phyloP scores from a whole-genome alignment of 1,140 invertebrate genomes.

The Melanaphis sacchari region DNA sequence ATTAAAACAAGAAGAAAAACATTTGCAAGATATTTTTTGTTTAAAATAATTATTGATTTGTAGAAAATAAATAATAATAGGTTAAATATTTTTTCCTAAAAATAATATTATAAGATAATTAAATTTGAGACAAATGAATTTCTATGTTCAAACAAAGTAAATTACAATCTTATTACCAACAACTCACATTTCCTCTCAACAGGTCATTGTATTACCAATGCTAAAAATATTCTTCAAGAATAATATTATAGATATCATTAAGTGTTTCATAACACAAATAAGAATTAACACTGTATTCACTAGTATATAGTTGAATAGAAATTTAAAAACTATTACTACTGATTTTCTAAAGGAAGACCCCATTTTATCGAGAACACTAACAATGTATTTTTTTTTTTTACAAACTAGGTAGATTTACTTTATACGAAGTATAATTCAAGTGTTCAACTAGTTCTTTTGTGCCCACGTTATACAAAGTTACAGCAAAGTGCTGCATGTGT shows the following conservation, averaged over 20 bases:
- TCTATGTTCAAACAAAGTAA: neutral
- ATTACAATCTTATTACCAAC: neutral
- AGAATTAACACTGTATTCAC: too few relatives aligned
- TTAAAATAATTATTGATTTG: too few relatives aligned
- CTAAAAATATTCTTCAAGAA: neutral
- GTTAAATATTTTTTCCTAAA: too few relatives aligned
- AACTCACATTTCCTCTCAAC: neutral
- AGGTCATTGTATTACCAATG: neutral
- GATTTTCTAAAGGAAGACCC: neutral
- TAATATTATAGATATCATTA: neutral
- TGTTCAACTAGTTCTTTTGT: neutral
- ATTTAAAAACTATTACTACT: neutral
- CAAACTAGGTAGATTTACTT: neutral
- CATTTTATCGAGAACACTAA: neutral
- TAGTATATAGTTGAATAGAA: neutral
- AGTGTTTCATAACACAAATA: neutral
- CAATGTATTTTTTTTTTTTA: neutral
- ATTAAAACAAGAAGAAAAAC: too few relatives aligned
- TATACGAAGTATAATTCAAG: neutral
- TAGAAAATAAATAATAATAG: too few relatives aligned
- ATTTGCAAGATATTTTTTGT: too few relatives aligned
- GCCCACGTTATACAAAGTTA: slow-evolving; percentile 12
- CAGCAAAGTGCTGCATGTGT: neutral
- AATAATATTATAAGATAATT: too few relatives aligned
- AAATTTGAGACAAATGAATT: too few relatives aligned